Evolutionary conservation across 2,888 invertebrate genomes (phyloP).

Genomic region (Eremobia ochroleuca): DNA sequence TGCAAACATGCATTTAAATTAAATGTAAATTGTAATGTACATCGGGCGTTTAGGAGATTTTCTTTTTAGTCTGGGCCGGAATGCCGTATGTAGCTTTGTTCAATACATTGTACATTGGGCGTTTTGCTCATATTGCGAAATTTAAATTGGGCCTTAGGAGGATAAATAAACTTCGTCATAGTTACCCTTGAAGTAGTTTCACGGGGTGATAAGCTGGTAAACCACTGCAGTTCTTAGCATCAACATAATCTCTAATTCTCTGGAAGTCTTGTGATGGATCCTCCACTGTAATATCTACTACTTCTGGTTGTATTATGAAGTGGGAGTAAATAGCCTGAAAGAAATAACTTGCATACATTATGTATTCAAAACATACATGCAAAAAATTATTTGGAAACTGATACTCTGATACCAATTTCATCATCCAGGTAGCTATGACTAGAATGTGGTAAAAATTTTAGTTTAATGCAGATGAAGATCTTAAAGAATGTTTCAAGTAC

Average conservation of each 20-base stretch:
- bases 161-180: slow-evolving; percentile 20
- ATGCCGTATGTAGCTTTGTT: too few relatives aligned
- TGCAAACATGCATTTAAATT: too few relatives aligned
- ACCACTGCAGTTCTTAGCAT: slow-evolving; percentile 93
- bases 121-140: too few relatives aligned
- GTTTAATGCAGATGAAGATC: background rate
- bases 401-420: background rate
- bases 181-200: slow-evolving; percentile 92
- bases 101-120: too few relatives aligned
- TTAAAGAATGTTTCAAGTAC: too few relatives aligned
- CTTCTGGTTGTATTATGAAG: slow-evolving; percentile 88
- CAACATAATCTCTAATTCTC: slow-evolving; percentile 97
- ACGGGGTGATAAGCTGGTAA: slow-evolving; percentile 93
- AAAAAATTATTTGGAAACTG: slow-evolving; percentile 8
- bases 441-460: slow-evolving; percentile 5
- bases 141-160: too few relatives aligned
- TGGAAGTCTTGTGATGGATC: slow-evolving; percentile 98
- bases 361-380: background rate
- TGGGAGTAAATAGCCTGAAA: slow-evolving; percentile 90
- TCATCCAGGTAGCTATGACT: background rate
- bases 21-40: too few relatives aligned
- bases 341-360: background rate
- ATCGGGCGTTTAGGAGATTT: too few relatives aligned
- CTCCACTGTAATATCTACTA: slow-evolving; percentile 95
- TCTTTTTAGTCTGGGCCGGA: too few relatives aligned